Evolutionary conservation across 2,888 invertebrate genomes (phyloP).

Genomic region (Fragum fragum): DNA sequence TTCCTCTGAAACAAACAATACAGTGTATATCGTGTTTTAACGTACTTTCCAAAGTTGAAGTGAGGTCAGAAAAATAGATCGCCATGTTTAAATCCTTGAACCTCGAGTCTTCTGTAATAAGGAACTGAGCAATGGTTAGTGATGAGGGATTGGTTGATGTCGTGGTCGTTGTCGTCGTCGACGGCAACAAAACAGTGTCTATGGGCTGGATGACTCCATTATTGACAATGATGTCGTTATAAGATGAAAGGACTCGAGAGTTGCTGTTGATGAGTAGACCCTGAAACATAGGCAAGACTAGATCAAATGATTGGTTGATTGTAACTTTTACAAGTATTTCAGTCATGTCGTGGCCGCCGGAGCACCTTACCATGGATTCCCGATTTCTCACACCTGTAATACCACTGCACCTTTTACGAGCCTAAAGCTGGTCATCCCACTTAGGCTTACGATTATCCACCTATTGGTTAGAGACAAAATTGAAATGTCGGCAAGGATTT

Average conservation of each 20-base stretch:
- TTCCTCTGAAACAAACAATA: no score
- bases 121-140: conserved; percentile 43
- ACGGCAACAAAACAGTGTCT: conserved; percentile 64
- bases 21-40: no score
- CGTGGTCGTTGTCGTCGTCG: background rate
- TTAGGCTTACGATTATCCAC: no score
- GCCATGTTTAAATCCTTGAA: conserved; percentile 50
- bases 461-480: no score
- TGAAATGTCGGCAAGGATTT: no score
- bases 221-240: conserved; percentile 60
- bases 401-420: no score
- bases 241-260: background rate
- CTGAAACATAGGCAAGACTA: conserved; percentile 1
- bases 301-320: background rate
- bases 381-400: no score
- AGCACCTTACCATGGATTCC: no score
- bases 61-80: conserved; percentile 37
- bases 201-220: conserved; percentile 73
- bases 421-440: no score
- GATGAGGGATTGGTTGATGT: background rate
- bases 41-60: conserved; percentile 43
- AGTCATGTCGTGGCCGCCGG: no score
- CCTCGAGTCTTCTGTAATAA: conserved; percentile 47
- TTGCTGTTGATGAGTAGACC: conserved; percentile 15
- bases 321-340: no score